Evolutionary conservation across 2,797 vertebrate species (phyloP).

Genomic region (Acrossocheilus fasciatus): DNA sequence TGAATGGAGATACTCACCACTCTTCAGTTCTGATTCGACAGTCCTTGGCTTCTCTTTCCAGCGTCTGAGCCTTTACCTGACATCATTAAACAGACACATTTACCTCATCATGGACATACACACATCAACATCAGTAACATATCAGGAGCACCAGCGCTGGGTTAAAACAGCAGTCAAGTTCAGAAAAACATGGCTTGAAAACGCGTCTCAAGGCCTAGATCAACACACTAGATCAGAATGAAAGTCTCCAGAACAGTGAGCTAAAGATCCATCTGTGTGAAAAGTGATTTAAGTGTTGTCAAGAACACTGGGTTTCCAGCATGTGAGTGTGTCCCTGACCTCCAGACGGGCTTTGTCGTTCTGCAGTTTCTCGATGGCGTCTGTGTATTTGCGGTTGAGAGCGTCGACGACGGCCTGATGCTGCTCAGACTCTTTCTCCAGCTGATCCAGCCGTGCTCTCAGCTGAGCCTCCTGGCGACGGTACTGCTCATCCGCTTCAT

Average conservation of each 20-base stretch:
- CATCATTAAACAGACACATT: background rate
- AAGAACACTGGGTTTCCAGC: background rate
- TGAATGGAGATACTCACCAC: constrained; percentile 79
- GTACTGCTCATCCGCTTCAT: constrained; percentile 93
- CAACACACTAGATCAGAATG: background rate
- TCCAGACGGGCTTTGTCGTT: constrained; percentile 91
- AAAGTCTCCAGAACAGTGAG: too few relatives aligned
- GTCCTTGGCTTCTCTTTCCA: constrained; percentile 95
- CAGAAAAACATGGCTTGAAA: background rate
- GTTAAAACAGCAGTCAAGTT: background rate
- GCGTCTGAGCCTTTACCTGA: constrained; percentile 90
- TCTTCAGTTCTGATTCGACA: constrained; percentile 93
- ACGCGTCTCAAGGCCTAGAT: background rate
- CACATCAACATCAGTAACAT: background rate
- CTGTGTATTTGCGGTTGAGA: constrained; percentile 87
- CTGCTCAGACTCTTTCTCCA: constrained; percentile 87
- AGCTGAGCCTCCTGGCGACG: constrained; percentile 87
- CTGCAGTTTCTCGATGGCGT: constrained; percentile 92
- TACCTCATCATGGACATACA: background rate
- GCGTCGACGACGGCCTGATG: constrained; percentile 89
- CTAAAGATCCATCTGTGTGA: background rate
- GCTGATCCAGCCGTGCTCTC: constrained; percentile 79
- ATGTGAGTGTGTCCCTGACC: constrained; percentile 76
- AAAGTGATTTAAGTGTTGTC: background rate
- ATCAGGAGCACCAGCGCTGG: background rate